Evolutionary conservation across 2,113 vertebrate genomes (phyloP).

Genomic region (Triplophysa rosa): DNA sequence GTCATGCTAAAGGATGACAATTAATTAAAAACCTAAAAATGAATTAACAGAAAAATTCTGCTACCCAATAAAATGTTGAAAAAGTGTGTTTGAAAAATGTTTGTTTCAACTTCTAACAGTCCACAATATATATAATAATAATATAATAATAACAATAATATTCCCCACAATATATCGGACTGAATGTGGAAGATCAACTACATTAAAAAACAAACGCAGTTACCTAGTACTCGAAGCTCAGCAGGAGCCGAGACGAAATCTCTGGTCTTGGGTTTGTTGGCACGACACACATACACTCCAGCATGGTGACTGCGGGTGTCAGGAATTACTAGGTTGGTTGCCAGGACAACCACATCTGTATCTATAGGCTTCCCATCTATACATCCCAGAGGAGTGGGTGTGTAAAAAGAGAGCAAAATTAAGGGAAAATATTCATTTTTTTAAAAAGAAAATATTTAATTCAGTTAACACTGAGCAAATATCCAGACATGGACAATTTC

Average conservation of each 20-base stretch:
- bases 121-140: no score
- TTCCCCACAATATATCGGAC: not conserved
- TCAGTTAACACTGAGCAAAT: not conserved
- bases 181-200: not conserved
- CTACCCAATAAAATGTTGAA: no score
- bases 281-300: constrained; percentile 90
- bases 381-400: constrained; percentile 49
- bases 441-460: constrained; percentile 17
- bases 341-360: constrained; percentile 88
- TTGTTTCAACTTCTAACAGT: no score
- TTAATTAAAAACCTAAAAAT: no score
- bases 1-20: no score
- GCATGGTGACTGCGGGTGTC: constrained; percentile 85
- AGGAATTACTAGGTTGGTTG: constrained; percentile 90
- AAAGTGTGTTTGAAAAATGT: no score
- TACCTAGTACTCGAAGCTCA: constrained; percentile 89
- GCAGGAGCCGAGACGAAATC: constrained; percentile 87
- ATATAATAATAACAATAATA: no score
- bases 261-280: constrained; percentile 91
- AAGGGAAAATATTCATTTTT: constrained; percentile 14
- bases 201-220: constrained; percentile 49
- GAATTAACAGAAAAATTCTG: no score
- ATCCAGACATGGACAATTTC: not conserved
- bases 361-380: constrained; percentile 91
- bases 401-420: constrained; percentile 32